Conservation (phyloP, 2,113 vertebrate species). For the Microcebus tavaratra region DNA sequence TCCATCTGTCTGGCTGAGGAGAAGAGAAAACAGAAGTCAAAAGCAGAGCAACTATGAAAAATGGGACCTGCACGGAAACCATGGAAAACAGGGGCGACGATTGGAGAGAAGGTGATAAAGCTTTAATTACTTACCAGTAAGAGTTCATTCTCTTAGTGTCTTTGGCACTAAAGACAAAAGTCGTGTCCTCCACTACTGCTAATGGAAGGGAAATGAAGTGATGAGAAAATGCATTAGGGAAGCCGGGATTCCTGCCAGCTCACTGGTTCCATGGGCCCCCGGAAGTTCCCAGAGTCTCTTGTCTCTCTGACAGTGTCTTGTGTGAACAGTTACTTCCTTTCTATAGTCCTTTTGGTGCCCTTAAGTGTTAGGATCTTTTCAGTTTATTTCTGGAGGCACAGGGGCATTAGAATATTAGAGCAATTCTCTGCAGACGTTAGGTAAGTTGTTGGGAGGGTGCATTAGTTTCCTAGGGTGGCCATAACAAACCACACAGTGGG, state of each 20-base stretch:
- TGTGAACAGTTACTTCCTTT: background rate
- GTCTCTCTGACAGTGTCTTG: background rate
- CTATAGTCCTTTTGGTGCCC: background rate
- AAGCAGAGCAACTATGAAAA: background rate
- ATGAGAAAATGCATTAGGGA: background rate
- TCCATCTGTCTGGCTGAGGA: constrained; percentile 13
- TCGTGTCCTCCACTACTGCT: background rate
- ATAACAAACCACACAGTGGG: background rate
- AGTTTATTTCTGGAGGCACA: background rate
- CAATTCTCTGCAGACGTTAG: background rate
- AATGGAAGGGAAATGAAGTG: constrained; percentile 5
- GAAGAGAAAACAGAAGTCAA: background rate
- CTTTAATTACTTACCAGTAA: background rate
- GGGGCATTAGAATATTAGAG: background rate
- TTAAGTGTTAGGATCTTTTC: constrained; percentile 20
- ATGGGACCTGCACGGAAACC: background rate
- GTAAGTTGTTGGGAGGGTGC: background rate
- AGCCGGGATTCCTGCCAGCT: background rate
- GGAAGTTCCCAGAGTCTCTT: background rate
- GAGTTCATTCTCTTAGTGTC: background rate
- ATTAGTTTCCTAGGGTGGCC: background rate
- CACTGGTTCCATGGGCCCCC: background rate
- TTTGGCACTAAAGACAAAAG: constrained; percentile 32
- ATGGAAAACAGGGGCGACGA: background rate
- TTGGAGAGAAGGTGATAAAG: background rate